Percentiles rank a stretch among this genome's conserved stretches.
Conservation (phyloP, 2,888 invertebrate genomes). For the Drepanosiphum platanoidis region DNA sequence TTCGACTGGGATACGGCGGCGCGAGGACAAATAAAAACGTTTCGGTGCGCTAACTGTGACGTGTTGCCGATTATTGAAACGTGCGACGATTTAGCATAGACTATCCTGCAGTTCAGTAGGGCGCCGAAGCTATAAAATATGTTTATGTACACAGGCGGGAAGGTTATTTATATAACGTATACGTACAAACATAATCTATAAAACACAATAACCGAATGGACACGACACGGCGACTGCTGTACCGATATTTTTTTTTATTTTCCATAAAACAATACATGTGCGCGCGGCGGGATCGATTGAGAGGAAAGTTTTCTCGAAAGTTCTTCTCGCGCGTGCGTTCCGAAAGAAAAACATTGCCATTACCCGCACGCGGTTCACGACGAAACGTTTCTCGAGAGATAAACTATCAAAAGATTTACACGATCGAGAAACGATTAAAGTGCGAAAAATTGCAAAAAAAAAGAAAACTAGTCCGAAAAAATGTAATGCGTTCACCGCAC, state of each 20-base stretch:
- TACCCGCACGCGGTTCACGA: no score
- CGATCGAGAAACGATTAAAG: not conserved
- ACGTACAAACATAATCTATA: constrained; percentile 1
- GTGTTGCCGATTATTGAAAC: not conserved
- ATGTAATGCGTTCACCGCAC: not conserved
- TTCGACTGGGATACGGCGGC: no score
- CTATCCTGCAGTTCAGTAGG: not conserved
- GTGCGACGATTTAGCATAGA: not conserved
- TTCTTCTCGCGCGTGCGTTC: not conserved
- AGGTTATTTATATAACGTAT: constrained; percentile 9
- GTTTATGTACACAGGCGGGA: no score
- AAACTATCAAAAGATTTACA: not conserved
- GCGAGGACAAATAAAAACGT: not conserved
- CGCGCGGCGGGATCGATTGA: not conserved
- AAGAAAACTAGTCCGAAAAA: not conserved
- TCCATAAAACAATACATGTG: constrained; percentile 19
- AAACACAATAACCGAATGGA: constrained; percentile 18
- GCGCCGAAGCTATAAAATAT: not conserved
- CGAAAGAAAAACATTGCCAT: not conserved
- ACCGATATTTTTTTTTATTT: constrained; percentile 7
- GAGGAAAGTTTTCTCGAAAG: no score
- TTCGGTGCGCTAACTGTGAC: not conserved
- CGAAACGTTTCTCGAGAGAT: constrained; percentile 5
- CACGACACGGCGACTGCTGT: not conserved
- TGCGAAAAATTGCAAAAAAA: not conserved